Conservation (phyloP, 2,888 invertebrate species). For the Odiellus spinosus region DNA sequence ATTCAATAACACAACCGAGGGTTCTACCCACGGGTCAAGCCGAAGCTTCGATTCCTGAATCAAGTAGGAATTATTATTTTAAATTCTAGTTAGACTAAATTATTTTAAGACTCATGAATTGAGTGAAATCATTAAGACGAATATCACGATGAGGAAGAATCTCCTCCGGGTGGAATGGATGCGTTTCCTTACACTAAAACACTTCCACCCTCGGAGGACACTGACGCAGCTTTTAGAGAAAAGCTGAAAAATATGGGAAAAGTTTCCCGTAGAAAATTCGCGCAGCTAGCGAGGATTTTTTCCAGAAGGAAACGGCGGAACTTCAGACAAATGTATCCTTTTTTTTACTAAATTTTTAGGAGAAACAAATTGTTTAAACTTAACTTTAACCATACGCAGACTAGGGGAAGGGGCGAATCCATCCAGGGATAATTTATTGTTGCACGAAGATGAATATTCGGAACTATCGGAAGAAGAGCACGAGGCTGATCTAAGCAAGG, state of each 20-base stretch:
- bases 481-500: constrained; percentile 14
- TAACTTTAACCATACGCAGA: constrained; percentile 7
- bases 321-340: constrained; percentile 22
- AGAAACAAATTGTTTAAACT: background rate
- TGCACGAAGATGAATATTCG: constrained; percentile 20
- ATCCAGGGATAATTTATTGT: constrained; percentile 20
- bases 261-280: constrained; percentile 64
- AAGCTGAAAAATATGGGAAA: constrained; percentile 66
- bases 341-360: background rate
- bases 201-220: constrained; percentile 15
- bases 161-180: constrained; percentile 3
- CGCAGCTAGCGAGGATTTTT: constrained; percentile 59
- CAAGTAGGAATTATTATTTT: background rate
- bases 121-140: too few species aligned
- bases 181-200: constrained; percentile 12
- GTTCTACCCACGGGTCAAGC: background rate
- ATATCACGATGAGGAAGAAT: background rate
- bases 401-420: constrained; percentile 19
- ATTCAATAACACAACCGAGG: too few species aligned
- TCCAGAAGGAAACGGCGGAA: constrained; percentile 35
- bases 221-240: constrained; percentile 53
- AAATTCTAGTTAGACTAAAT: too few species aligned
- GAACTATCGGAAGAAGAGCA: constrained; percentile 17
- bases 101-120: too few species aligned
- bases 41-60: background rate